These are phyloP conservation scores for Caenorhabditis zanzibari DNA, from an alignment of 2,888 invertebrate species.

Conservation along the genomic window DNA sequence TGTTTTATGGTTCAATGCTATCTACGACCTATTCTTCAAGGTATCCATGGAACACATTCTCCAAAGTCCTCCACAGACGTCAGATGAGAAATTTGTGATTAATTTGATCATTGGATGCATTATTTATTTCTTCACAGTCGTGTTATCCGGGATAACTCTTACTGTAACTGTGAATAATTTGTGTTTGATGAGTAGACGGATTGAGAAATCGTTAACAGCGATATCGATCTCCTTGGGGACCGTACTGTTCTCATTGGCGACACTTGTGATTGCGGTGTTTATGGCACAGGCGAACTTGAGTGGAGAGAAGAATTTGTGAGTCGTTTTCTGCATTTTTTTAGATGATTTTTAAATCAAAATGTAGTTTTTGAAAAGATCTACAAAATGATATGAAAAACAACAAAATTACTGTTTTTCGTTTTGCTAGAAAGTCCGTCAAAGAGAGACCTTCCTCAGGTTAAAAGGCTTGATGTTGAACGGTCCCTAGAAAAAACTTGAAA, in stretches of 20 bases:
- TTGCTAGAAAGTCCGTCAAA: too few species aligned
- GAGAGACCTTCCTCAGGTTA: too few species aligned
- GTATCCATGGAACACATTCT: slow-evolving; percentile 60
- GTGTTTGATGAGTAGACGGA: not conserved
- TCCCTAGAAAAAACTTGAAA: too few species aligned
- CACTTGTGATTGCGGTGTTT: slow-evolving; percentile 48
- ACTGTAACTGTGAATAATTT: slow-evolving; percentile 41
- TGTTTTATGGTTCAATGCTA: slow-evolving; percentile 64
- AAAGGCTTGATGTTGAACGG: too few species aligned
- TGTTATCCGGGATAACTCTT: slow-evolving; percentile 62
- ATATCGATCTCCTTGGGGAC: slow-evolving; percentile 54
- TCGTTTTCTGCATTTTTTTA: not conserved
- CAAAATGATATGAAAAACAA: too few species aligned
- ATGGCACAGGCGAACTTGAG: slow-evolving; percentile 57
- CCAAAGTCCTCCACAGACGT: not conserved
- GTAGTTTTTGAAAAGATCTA: too few species aligned
- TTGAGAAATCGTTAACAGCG: slow-evolving; percentile 44
- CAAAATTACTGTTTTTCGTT: too few species aligned
- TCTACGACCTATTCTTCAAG: slow-evolving; percentile 60
- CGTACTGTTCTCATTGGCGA: slow-evolving; percentile 50
- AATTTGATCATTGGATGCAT: slow-evolving; percentile 63
- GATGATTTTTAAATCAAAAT: too few species aligned
- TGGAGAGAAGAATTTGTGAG: slow-evolving; percentile 52
- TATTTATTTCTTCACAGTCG: slow-evolving; percentile 63
- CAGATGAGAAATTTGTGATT: slow-evolving; percentile 64